These are phyloP conservation scores for Anarhynchus alexandrinus DNA, from an alignment of 2,113 vertebrate genomes.

Conservation along the genomic window DNA sequence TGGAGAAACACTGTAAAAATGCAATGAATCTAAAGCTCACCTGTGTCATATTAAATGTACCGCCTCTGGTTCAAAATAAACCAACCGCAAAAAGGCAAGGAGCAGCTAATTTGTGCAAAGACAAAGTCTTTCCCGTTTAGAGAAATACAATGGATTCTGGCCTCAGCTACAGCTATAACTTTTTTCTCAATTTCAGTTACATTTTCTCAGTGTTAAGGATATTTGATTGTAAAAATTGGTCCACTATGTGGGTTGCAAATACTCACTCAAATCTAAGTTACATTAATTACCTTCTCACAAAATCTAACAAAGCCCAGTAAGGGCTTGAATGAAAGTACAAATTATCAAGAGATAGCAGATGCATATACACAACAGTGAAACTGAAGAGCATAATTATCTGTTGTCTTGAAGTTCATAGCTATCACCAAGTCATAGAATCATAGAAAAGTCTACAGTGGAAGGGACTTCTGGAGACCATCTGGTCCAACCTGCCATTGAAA, in stretches of 20 bases:
- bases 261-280: not conserved
- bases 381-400: not conserved
- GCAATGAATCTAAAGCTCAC: not conserved
- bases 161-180: not conserved
- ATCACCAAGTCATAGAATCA: not conserved
- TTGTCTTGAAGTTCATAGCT: not conserved
- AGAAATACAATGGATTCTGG: not conserved
- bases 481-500: not conserved
- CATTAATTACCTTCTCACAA: not conserved
- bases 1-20: not conserved
- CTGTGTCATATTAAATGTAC: not conserved
- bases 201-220: not conserved
- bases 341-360: not conserved
- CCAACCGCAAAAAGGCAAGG: not conserved
- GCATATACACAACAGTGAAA: not conserved
- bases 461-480: not conserved
- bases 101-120: not conserved
- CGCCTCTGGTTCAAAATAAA: not conserved
- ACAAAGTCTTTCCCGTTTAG: not conserved
- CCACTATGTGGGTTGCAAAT: not conserved
- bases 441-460: not conserved
- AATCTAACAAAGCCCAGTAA: not conserved
- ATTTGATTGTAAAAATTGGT: not conserved
- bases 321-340: not conserved
- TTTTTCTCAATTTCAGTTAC: not conserved